These are phyloP conservation scores for Brachyistius frenatus DNA, from an alignment of 2,113 vertebrate species.

Conservation along the genomic window DNA sequence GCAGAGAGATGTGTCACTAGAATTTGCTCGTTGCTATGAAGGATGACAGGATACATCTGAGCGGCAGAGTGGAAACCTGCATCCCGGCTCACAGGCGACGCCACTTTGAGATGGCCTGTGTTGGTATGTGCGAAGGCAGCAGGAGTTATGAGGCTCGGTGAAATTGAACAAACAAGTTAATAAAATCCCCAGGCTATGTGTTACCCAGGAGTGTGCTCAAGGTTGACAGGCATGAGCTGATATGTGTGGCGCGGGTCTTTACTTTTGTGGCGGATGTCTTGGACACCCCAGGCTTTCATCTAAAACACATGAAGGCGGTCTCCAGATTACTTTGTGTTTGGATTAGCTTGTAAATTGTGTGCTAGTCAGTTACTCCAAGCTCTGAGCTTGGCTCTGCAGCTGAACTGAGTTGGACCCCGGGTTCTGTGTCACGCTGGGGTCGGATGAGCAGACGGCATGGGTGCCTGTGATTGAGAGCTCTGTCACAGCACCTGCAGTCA, in stretches of 20 bases:
- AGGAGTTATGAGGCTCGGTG: slow-evolving; percentile 75
- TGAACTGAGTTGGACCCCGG: slow-evolving; percentile 35
- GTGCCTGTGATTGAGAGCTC: slow-evolving; percentile 71
- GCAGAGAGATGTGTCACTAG: slow-evolving; percentile 35
- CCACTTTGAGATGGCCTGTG: slow-evolving; percentile 28
- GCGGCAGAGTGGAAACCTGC: slow-evolving; percentile 60
- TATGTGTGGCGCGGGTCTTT: slow-evolving; percentile 60
- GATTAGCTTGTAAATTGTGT: slow-evolving; percentile 24
- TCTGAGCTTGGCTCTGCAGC: slow-evolving; percentile 16
- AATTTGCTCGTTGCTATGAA: slow-evolving; percentile 47
- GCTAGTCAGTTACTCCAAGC: slow-evolving; percentile 13
- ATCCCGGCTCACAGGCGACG: slow-evolving; percentile 34
- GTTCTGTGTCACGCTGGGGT: slow-evolving; percentile 45
- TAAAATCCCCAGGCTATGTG: slow-evolving; percentile 67
- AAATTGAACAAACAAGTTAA: slow-evolving; percentile 82
- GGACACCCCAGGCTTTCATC: slow-evolving; percentile 52
- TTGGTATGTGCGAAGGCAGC: slow-evolving; percentile 34
- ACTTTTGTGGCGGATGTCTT: slow-evolving; percentile 56
- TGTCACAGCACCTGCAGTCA: slow-evolving; percentile 77
- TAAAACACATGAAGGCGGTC: slow-evolving; percentile 32
- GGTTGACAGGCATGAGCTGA: slow-evolving; percentile 68
- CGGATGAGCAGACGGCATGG: slow-evolving; percentile 56
- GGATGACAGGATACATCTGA: slow-evolving; percentile 59
- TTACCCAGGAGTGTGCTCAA: slow-evolving; percentile 59
- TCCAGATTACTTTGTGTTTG: slow-evolving; percentile 33